Evolutionary conservation across 2,797 vertebrate genomes (phyloP).

Genomic region (Meda fulgida): DNA sequence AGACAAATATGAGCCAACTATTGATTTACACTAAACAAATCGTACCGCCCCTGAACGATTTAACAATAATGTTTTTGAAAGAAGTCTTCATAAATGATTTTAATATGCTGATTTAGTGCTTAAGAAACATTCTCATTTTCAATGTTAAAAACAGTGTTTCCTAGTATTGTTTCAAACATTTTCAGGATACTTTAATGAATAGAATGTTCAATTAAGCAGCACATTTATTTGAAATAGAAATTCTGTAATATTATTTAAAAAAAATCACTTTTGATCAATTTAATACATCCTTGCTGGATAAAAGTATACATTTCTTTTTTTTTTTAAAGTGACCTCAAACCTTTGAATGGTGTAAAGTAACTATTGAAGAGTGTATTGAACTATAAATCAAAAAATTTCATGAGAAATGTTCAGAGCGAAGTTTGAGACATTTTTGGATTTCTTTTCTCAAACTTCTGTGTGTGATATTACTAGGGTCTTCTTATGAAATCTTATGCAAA

Average conservation of each 20-base stretch:
- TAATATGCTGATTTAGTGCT: not conserved
- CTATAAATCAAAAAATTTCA: not conserved
- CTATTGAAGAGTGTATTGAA: not conserved
- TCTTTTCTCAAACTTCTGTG: not conserved
- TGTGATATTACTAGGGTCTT: not conserved
- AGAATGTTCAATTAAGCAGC: no score
- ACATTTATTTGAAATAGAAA: no score
- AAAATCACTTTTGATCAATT: not conserved
- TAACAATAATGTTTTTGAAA: not conserved
- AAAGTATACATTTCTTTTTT: not conserved
- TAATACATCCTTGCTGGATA: not conserved
- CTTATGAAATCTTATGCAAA: not conserved
- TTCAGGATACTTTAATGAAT: no score
- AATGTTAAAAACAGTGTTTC: not conserved
- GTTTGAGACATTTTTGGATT: not conserved
- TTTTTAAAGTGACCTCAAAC: not conserved
- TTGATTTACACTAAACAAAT: not conserved
- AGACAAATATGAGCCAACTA: not conserved
- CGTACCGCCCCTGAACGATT: no score
- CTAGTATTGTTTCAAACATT: not conserved
- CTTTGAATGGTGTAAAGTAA: not conserved
- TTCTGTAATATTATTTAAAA: not conserved
- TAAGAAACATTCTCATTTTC: not conserved
- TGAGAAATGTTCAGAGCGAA: not conserved
- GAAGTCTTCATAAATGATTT: not conserved